Conservation (phyloP, 2,797 vertebrate genomes). For the Labroides dimidiatus region DNA sequence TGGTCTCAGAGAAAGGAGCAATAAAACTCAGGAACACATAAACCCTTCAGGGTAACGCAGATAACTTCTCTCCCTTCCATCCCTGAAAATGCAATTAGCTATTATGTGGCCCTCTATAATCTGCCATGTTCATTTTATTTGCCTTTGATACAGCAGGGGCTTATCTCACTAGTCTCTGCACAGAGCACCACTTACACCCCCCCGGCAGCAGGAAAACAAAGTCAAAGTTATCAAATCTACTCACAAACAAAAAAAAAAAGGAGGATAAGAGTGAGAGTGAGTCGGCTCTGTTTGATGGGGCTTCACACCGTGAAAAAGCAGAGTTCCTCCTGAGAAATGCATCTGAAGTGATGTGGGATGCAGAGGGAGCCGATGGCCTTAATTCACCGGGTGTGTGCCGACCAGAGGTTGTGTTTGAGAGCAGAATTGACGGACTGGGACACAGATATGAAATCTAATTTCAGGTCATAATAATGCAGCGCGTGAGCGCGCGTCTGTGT, state of each 20-base stretch:
- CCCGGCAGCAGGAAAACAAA: constrained; percentile 49
- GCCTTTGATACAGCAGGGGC: constrained; percentile 64
- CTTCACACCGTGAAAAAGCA: constrained; percentile 5
- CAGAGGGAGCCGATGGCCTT: constrained; percentile 47
- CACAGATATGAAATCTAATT: constrained; percentile 50
- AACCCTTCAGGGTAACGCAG: constrained; percentile 53
- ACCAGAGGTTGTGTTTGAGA: constrained; percentile 39
- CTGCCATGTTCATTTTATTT: constrained; percentile 70
- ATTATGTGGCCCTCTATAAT: constrained; percentile 67
- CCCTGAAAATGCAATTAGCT: constrained; percentile 71
- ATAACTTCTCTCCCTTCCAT: constrained; percentile 59
- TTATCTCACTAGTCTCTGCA: constrained; percentile 69
- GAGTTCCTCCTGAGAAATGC: constrained; percentile 34
- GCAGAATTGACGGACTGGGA: constrained; percentile 54
- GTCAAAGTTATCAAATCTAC: constrained; percentile 56
- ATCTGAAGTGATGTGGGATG: constrained; percentile 27
- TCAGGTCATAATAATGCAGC: neutral
- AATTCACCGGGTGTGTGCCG: constrained; percentile 39
- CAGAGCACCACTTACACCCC: constrained; percentile 50
- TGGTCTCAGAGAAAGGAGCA: constrained; percentile 21
- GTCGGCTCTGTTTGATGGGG: constrained; percentile 25
- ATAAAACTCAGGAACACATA: constrained; percentile 38
- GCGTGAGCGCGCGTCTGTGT: constrained; percentile 16
- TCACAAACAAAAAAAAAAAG: constrained; percentile 17
- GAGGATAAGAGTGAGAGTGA: neutral